Evolutionary conservation across 2,888 invertebrate species (phyloP), one percentile per base, ranked within the genome.

Genomic region (Ichneumoninae sp.): DNA sequence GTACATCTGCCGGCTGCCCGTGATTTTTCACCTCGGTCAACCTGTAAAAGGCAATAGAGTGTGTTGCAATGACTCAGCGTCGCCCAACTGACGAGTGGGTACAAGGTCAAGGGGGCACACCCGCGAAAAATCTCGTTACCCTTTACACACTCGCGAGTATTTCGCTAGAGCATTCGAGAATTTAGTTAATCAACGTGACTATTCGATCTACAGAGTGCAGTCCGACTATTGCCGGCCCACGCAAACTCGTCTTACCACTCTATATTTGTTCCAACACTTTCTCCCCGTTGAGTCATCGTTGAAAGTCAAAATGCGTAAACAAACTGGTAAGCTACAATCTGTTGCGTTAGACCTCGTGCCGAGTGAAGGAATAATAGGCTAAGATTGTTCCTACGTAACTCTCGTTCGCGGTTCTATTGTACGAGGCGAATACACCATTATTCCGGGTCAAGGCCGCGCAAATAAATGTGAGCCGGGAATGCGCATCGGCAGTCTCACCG

Each of bases 361-460:
- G 22, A 57, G 57, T 3, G 57, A 22, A 10, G 57, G 7, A 57
- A 57, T 26, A 57, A 57, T 26, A 13, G 57, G 10, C 57, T 26
- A 10, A 13, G 13, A 26, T 52, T 57, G 26, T 57, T 57, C 26
- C 8, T 4, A n/a, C 71, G 22, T 40, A 54, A 77, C 68, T 68
- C 54, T 10, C 54, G 22, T 40, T 40, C 65, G 47, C 40, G 44
- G 74, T 3, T 52, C n/a, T 44, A 47, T 83, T 62, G 40, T 60
- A 50, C 65, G 36, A 69, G 69, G 65, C 74, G 65, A 84, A 60
- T 40, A 78, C 44, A 66, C 44, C 44, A 66, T 78, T 82, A 86
- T 86, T 86, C 74, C 80, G 69, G 83, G 86, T 86, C 86, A 86
- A 86, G 86, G 86, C 74, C 86, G 85, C 66, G 75, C 60, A 84